phyloP scores from a whole-genome alignment of 30 jellyfish, hydroid and myxozoan species.

The Aurelia aurita region DNA sequence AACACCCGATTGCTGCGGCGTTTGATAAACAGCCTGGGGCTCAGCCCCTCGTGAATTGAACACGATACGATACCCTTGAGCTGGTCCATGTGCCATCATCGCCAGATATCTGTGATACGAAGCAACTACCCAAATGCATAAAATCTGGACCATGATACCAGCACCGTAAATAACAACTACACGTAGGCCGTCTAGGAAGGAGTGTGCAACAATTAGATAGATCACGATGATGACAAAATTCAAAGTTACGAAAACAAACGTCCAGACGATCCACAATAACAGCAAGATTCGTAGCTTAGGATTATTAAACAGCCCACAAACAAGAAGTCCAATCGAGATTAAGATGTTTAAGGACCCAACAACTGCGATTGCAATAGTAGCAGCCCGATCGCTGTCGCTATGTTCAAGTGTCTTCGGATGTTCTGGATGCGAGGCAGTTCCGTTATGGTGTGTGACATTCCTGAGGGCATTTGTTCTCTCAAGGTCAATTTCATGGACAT shows the following conservation, averaged over 20 bases:
- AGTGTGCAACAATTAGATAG: conserved; percentile 38
- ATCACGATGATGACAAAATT: conserved; percentile 14
- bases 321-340: conserved; percentile 11
- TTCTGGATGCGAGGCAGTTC: neutral
- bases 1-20: conserved; percentile 1
- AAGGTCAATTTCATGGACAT: neutral
- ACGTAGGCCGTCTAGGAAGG: conserved; percentile 66
- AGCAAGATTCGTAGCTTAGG: conserved; percentile 43
- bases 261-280: conserved; percentile 52
- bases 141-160: conserved; percentile 44
- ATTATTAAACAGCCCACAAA: conserved; percentile 35
- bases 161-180: conserved; percentile 45
- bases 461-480: neutral
- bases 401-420: neutral
- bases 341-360: conserved; percentile 48
- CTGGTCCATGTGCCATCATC: conserved; percentile 70
- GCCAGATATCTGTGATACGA: conserved; percentile 56
- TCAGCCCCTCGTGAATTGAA: conserved; percentile 73
- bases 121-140: conserved; percentile 75
- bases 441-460: neutral
- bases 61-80: conserved; percentile 69
- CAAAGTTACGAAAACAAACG: conserved; percentile 30
- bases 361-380: conserved; percentile 12
- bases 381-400: conserved; percentile 11
- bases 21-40: conserved; percentile 35